Conservation (phyloP, 2,113 vertebrate species). For the Amblyopsis rosae region DNA sequence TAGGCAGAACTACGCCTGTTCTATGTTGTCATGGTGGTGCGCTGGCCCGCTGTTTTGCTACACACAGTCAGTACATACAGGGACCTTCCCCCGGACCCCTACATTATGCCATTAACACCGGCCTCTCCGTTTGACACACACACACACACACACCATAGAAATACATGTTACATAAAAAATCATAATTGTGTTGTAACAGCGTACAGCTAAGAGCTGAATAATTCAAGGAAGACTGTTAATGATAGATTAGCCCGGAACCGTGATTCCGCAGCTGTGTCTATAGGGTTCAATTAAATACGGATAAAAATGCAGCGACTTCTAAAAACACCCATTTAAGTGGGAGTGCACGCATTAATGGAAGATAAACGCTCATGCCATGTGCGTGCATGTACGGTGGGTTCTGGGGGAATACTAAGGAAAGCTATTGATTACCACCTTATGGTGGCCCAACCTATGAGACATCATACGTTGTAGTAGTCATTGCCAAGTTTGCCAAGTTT, state of each 20-base stretch:
- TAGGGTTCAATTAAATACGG: conserved; percentile 70
- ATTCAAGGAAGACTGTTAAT: conserved; percentile 56
- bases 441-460: conserved; percentile 50
- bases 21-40: neutral
- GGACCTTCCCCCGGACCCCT: neutral
- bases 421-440: conserved; percentile 68
- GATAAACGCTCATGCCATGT: conserved; percentile 60
- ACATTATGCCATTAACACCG: neutral
- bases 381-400: conserved; percentile 36
- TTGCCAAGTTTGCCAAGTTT: conserved; percentile 63
- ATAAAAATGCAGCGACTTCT: conserved; percentile 67
- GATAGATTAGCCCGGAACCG: conserved; percentile 61
- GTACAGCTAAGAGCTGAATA: conserved; percentile 56
- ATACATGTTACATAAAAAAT: conserved; percentile 20
- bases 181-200: conserved; percentile 13
- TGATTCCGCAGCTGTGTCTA: conserved; percentile 55
- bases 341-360: conserved; percentile 65
- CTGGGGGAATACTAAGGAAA: conserved; percentile 58
- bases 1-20: conserved; percentile 9
- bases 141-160: neutral
- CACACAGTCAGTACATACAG: conserved; percentile 11
- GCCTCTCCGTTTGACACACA: neutral
- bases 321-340: conserved; percentile 58
- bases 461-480: conserved; percentile 52
- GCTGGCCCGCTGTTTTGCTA: neutral